Percentiles rank a stretch among this genome's conserved stretches.
Evolutionary conservation across 2,888 invertebrate genomes (phyloP).

Genomic region (Neoaliturus tenellus): DNA sequence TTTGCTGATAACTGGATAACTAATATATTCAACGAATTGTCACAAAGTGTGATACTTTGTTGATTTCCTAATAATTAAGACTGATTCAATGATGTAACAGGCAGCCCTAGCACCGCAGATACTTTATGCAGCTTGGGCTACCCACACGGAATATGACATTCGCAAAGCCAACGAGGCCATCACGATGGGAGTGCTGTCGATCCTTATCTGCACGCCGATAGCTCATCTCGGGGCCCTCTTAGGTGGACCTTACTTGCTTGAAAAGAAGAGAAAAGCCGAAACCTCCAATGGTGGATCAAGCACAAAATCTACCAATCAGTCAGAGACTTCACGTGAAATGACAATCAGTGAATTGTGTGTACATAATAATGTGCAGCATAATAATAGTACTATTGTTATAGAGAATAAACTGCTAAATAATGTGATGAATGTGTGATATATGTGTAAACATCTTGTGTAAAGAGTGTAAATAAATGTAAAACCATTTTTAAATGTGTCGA

Average conservation of each 20-base stretch:
- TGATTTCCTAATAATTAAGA: not conserved
- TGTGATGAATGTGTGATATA: conserved; percentile 4
- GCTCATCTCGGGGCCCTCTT: conserved; percentile 61
- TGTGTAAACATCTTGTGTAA: not conserved
- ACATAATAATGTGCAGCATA: no score
- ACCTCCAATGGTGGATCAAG: not conserved
- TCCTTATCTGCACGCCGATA: conserved; percentile 71
- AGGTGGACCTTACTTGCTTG: conserved; percentile 1
- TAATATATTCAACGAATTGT: no score
- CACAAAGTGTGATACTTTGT: no score
- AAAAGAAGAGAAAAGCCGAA: not conserved
- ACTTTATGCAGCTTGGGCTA: conserved; percentile 78
- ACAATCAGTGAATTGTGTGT: no score
- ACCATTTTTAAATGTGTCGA: no score
- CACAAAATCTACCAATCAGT: no score
- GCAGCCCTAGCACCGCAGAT: conserved; percentile 89
- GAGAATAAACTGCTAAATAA: not conserved
- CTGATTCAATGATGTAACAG: conserved; percentile 73
- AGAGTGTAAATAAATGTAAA: conserved; percentile 4
- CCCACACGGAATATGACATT: conserved; percentile 71
- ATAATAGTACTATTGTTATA: no score
- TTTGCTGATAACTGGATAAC: no score
- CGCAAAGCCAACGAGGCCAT: conserved; percentile 68
- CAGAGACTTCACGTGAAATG: no score
- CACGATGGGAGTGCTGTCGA: conserved; percentile 70